Conservation (phyloP, 2,113 vertebrate species). For the Cynocephalus volans region DNA sequence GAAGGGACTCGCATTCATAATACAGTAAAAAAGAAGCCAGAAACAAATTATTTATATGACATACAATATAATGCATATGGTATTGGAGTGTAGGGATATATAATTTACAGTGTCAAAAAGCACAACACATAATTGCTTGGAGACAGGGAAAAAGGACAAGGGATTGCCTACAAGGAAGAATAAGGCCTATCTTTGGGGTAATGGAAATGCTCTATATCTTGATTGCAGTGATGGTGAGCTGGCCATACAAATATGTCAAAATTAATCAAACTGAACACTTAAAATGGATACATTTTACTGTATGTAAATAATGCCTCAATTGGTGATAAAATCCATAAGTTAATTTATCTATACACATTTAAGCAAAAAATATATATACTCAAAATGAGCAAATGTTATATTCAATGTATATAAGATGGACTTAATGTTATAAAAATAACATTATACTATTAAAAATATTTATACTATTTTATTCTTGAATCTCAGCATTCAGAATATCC, state of each 20-base stretch:
- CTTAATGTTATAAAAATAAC: too few relatives aligned
- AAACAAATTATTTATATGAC: background rate
- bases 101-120: background rate
- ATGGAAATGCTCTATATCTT: background rate
- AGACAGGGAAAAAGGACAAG: background rate
- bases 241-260: background rate
- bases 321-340: background rate
- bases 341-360: background rate
- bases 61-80: too few relatives aligned
- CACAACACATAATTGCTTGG: background rate
- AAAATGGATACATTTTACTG: background rate
- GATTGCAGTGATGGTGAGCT: background rate
- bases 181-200: background rate
- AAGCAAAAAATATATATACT: background rate
- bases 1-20: too few relatives aligned
- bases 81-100: background rate
- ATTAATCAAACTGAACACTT: background rate
- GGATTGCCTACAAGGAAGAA: background rate
- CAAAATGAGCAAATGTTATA: background rate
- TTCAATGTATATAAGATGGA: background rate
- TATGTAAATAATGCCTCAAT: background rate
- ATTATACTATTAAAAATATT: too few relatives aligned
- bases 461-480: too few relatives aligned
- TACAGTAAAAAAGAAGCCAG: background rate
- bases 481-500: too few relatives aligned